Evolutionary conservation across 2,888 invertebrate species (phyloP), one percentile per base, ranked within the genome.

Genomic region (Eubasilissa splendida): DNA sequence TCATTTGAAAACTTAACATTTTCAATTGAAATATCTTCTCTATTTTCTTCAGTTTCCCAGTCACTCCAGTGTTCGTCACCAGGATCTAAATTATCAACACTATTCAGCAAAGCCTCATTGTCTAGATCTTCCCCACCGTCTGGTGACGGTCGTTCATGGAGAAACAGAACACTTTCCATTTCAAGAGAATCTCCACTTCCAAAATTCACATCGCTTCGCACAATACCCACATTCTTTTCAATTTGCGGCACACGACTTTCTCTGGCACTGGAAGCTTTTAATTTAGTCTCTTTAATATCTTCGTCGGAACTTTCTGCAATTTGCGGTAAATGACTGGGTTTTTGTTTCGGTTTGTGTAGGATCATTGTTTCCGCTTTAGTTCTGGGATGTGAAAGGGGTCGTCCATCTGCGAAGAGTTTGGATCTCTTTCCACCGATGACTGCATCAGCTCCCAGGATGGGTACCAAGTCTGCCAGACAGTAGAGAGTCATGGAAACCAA

Each of bases 361-460:
- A n/a, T 52, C 11, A 14, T 73, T 5, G 65, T 50, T 75, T 77
- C 77, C 52, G 33, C 33, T 77, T 78, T 81, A 14, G 50, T 75
- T 59, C 65, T 71, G 11, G 74, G 85, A 60, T 85, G 83, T 33
- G 86, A 86, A 86, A 94, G 94, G 3, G 97, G 97, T 85, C 95
- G 91, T 8, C 97, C 97, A 87, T 97, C 96, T 33, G 95, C 94
- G 86, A 98, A 98, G 77, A 96, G 89, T 87, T 94, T 95, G 1
- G 92, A 92, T 83, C 97, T 91, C 86, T 94, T 93, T 0, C 96
- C 96, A 3, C 97, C 96, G 66, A 98, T 94, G 0, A 98, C 96
- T 31, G 94, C 92, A n/a, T 94, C 92, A 12, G 96, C 95, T 12
- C 98, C 97, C 76, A 97, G 89, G 83, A 97, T 92, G 1, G 96